These are phyloP conservation scores for Pollenia labialis DNA, from an alignment of 2,888 invertebrate genomes.

Conservation along the genomic window DNA sequence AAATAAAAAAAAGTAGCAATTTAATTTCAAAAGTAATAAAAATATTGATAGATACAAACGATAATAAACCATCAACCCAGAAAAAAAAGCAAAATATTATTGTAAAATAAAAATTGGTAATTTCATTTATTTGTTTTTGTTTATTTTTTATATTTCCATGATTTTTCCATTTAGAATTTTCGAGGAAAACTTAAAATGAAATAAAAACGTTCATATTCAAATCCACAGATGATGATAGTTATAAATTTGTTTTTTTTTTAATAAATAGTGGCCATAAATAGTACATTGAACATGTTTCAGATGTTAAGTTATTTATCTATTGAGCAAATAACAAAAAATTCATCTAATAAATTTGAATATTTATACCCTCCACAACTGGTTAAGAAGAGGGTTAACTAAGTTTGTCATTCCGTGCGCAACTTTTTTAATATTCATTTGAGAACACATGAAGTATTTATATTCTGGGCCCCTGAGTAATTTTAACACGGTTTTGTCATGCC, in stretches of 20 bases:
- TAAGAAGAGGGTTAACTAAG: too few species aligned
- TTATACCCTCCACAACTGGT: too few species aligned
- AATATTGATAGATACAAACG: background rate
- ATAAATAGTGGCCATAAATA: background rate
- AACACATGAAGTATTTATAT: too few species aligned
- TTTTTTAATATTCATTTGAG: too few species aligned
- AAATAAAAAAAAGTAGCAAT: too few species aligned
- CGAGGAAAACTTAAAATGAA: background rate
- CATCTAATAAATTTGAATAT: too few species aligned
- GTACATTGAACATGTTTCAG: background rate
- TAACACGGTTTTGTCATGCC: too few species aligned
- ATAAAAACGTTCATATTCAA: too few species aligned
- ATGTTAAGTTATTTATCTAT: background rate
- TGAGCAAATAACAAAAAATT: background rate
- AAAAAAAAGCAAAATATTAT: background rate
- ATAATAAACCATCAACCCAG: background rate
- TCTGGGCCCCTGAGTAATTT: too few species aligned
- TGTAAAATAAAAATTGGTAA: slow-evolving; percentile 2
- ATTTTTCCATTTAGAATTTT: background rate
- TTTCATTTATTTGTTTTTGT: background rate
- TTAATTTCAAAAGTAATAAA: too few species aligned
- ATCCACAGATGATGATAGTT: background rate
- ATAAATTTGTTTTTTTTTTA: background rate
- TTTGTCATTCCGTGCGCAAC: too few species aligned
- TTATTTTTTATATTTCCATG: background rate